Evolutionary conservation across 2,797 vertebrate genomes (phyloP), one percentile per base, ranked within the genome.

Genomic region (Mormyrus proboscirostris): DNA sequence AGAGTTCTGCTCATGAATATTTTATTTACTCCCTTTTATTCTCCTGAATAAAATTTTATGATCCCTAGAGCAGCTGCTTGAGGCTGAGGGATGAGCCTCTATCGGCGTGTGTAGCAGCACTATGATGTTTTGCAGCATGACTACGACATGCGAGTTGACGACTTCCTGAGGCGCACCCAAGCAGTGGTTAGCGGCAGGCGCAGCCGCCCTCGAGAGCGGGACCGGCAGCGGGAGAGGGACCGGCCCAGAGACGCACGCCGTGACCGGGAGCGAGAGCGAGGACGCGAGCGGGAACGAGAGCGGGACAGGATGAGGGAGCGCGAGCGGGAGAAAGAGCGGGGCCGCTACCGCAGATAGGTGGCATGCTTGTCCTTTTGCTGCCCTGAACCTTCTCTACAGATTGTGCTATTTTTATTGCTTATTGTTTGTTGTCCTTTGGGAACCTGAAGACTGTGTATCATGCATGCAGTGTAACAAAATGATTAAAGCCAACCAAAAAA

Each of bases 101-200:
- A 2, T 87, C 50, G 3, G 6, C 29, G 7, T 38, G 51, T 33
- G 49, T 25, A 29, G 10, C 22, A 19, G 22, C 25, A 5, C 6
- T 16, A 2, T 57, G 33, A 10, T 41, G 44, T 47, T 49, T 51
- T 85, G n/a, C 95, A 99, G 98, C 98, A 99, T 0, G 98, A 99
- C 94, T 99, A 99, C 14, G 98, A 99, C 92, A 99, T 99, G 98
- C 96, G 98, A 1, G 98, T 99, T 90, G 98, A 99, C 0, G 98
- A 99, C 94, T 99, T 99, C 93, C 96, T 99, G 92, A 96, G 98
- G 65, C 96, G 98, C 59, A 99, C 98, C 0, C 98, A 99, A 94
- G 98, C 98, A 0, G 98, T 99, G 89, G 98, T 99, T 91, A 99
- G 97, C 49, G 97, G 97, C 25, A 96, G 98, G 65, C 95, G 97